phyloP scores from a whole-genome alignment of 2,888 invertebrate genomes.

The Mesorhabditis belari region DNA sequence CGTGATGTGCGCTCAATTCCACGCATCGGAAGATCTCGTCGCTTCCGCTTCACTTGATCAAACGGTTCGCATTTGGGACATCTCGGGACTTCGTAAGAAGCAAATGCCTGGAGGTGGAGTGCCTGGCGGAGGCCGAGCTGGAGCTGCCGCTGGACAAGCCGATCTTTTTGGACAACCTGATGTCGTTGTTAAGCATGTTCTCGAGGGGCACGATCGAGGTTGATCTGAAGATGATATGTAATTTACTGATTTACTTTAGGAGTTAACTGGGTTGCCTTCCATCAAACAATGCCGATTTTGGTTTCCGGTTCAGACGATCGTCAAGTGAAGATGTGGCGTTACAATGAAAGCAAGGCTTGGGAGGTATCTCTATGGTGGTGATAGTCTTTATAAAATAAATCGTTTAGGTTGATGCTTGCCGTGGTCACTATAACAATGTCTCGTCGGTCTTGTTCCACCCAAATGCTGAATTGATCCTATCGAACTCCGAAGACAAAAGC shows the following conservation, averaged over 20 bases:
- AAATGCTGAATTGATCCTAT: slow-evolving; percentile 82
- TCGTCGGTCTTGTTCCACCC: slow-evolving; percentile 96
- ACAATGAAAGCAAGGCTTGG: slow-evolving; percentile 72
- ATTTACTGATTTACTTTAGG: slow-evolving; percentile 59
- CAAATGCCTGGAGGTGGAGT: slow-evolving; percentile 91
- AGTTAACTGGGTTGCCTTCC: slow-evolving; percentile 97
- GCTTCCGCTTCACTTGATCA: slow-evolving; percentile 96
- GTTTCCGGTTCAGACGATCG: slow-evolving; percentile 98
- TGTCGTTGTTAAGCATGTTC: slow-evolving; percentile 55
- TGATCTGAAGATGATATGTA: background rate
- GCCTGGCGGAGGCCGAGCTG: slow-evolving; percentile 29
- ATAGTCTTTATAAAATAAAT: background rate
- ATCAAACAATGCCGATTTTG: slow-evolving; percentile 84
- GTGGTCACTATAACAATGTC: slow-evolving; percentile 99
- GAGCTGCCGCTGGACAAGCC: slow-evolving; percentile 60
- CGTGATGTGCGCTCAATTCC: slow-evolving; percentile 98
- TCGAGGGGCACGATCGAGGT: slow-evolving; percentile 71
- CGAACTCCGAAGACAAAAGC: slow-evolving; percentile 94
- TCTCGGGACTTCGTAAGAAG: slow-evolving; percentile 71
- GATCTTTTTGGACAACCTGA: slow-evolving; percentile 78
- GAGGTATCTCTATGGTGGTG: slow-evolving; percentile 59
- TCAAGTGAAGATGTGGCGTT: slow-evolving; percentile 89
- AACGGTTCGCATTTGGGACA: slow-evolving; percentile 97
- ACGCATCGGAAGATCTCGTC: slow-evolving; percentile 88
- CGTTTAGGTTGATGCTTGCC: slow-evolving; percentile 77